phyloP scores from a whole-genome alignment of 2,113 vertebrate species.

The Pavo muticus region DNA sequence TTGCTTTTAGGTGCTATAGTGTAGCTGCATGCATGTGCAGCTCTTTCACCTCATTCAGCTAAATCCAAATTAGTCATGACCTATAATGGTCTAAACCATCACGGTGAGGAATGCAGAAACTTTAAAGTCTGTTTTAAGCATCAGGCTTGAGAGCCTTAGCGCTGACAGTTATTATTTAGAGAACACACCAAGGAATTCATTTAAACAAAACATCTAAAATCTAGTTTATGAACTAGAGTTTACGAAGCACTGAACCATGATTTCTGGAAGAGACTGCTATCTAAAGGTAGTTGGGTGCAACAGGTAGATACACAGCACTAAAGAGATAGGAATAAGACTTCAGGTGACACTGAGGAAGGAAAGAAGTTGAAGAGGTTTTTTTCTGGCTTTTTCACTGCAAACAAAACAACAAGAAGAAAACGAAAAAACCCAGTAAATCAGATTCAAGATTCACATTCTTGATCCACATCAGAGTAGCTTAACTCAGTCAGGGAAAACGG shows the following conservation, averaged over 20 bases:
- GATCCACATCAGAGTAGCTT: neutral
- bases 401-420: too few species aligned
- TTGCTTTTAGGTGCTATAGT: neutral
- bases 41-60: neutral
- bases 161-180: neutral
- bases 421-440: neutral
- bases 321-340: neutral
- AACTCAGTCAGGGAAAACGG: neutral
- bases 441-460: neutral
- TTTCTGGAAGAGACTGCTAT: neutral
- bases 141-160: neutral
- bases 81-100: neutral
- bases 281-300: neutral
- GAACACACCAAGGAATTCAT: neutral
- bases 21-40: accelerated
- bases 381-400: neutral
- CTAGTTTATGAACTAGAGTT: neutral
- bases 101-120: neutral
- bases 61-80: neutral
- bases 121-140: neutral
- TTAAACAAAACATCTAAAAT: neutral
- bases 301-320: neutral
- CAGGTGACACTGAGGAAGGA: neutral
- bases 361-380: neutral
- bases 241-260: neutral